A percentile compares a stretch with the other conserved stretches of the same genome.
phyloP scores from a whole-genome alignment of 2,797 vertebrate species.

The Phaenicophaeus curvirostris region DNA sequence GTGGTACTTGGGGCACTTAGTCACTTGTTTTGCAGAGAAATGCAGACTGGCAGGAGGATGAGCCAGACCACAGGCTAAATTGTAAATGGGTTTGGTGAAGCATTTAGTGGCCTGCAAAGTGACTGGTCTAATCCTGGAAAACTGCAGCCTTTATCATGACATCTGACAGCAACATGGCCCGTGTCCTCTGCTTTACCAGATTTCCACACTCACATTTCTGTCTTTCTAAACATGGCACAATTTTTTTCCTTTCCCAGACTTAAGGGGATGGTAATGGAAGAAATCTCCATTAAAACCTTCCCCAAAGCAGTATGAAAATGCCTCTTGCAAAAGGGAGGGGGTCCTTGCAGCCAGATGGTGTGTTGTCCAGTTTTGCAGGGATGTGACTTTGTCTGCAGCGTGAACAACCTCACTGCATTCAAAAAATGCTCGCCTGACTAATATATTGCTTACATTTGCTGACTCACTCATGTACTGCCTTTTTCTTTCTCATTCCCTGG shows the following conservation, averaged over 20 bases:
- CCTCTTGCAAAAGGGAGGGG: neutral
- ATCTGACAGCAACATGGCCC: neutral
- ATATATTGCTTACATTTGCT: conserved; percentile 41
- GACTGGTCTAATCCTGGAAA: neutral
- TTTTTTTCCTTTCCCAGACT: neutral
- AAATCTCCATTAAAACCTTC: neutral
- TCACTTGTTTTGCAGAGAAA: neutral
- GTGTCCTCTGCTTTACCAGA: neutral
- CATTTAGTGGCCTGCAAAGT: neutral
- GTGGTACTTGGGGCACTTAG: neutral
- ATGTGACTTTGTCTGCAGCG: neutral
- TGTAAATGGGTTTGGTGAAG: neutral
- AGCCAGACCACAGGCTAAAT: neutral
- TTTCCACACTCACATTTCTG: rapidly evolving
- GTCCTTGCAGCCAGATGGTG: rapidly evolving
- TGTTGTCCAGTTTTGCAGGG: neutral
- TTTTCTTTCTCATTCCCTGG: conserved; percentile 27
- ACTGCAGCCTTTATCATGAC: neutral
- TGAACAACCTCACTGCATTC: neutral
- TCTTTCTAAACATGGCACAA: neutral
- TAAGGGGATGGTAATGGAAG: neutral
- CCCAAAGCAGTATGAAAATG: neutral
- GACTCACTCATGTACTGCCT: conserved; percentile 64
- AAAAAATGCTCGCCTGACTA: conserved; percentile 7
- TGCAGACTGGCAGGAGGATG: neutral